Evolutionary conservation across 1,140 invertebrate species (phyloP).

Genomic region (Drosophila equinoxialis): DNA sequence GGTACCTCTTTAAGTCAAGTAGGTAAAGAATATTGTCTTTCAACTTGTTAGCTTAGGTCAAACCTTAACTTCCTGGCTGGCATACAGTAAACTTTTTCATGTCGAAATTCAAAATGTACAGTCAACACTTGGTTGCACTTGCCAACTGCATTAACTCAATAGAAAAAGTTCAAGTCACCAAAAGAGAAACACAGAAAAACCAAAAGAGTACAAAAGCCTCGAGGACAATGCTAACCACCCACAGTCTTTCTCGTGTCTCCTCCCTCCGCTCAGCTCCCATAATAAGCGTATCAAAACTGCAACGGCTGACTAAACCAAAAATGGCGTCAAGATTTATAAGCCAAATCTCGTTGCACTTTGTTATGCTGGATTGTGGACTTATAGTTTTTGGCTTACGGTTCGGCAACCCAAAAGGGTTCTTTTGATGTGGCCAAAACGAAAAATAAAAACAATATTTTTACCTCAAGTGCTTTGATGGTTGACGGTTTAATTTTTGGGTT

Average conservation of each 20-base stretch:
- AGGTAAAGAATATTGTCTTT: neutral
- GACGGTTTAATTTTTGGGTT: neutral
- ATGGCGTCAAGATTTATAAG: constrained; percentile 68
- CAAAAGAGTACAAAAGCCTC: constrained; percentile 23
- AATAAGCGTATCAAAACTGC: constrained; percentile 54
- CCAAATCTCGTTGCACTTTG: constrained; percentile 67
- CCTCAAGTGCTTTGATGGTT: neutral
- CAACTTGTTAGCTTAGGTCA: neutral
- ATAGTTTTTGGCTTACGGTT: constrained; percentile 58
- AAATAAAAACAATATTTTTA: neutral
- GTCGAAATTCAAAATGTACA: constrained; percentile 43
- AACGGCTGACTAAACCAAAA: constrained; percentile 70
- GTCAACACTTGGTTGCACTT: constrained; percentile 64
- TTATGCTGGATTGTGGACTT: constrained; percentile 72
- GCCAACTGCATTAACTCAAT: constrained; percentile 76
- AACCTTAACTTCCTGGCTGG: neutral
- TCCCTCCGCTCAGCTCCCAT: constrained; percentile 15
- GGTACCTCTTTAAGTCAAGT: neutral
- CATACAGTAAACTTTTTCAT: constrained; percentile 35
- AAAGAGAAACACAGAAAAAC: constrained; percentile 35
- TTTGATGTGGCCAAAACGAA: neutral
- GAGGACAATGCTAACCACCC: constrained; percentile 21
- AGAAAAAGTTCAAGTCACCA: constrained; percentile 71
- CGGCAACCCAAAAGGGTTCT: constrained; percentile 27
- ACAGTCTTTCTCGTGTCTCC: neutral